Evolutionary conservation across 2,797 vertebrate species (phyloP).

Genomic region (Trachops cirrhosus): DNA sequence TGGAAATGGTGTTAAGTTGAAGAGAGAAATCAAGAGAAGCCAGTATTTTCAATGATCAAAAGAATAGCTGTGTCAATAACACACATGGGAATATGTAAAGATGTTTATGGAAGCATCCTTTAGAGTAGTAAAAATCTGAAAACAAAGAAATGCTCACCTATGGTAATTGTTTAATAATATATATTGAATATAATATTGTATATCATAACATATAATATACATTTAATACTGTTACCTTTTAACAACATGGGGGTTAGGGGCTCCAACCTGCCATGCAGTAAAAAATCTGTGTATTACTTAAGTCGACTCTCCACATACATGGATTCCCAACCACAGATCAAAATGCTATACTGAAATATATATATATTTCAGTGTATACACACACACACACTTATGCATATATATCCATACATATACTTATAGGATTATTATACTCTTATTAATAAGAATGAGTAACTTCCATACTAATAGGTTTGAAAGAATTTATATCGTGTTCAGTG

Average conservation of each 20-base stretch:
- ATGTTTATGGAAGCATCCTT: background rate
- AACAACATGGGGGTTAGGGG: background rate
- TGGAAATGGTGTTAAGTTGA: background rate
- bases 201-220: background rate
- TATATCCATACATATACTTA: too few relatives aligned
- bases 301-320: background rate
- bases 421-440: background rate
- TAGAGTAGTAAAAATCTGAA: background rate
- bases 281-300: background rate
- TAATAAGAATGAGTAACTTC: conserved; percentile 5
- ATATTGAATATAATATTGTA: background rate
- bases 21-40: background rate
- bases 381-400: background rate
- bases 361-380: background rate
- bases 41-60: background rate
- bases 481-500: background rate
- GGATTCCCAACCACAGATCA: background rate
- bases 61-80: background rate
- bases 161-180: background rate
- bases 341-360: background rate
- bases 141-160: background rate
- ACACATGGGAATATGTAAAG: background rate
- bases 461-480: background rate
- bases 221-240: background rate
- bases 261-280: background rate